Base-by-base conservation (phyloP, 2,888 invertebrate species). In the Notodonta dromedarius region DNA sequence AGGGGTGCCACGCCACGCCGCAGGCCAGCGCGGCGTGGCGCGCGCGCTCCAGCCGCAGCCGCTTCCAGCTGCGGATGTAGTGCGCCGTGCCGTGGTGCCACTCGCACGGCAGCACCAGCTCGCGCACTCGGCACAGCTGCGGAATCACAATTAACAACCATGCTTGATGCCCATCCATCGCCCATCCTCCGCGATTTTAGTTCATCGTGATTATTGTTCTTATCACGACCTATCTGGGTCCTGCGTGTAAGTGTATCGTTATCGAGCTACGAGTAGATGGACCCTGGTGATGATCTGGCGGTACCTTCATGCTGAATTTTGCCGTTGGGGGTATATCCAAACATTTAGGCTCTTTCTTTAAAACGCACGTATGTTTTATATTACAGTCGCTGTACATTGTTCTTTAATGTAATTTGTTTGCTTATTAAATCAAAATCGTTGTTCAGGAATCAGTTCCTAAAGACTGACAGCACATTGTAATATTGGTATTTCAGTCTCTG, bases 1-100 rank as follows among this genome's bases (percentile, higher is more conserved):
- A 90, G 2, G 92, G 91, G 67, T 92, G 91, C 69, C 84, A 82
- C 12, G 86, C 69, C 55, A 77, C n/a, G 5, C 13, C 69, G 66
- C 73, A 69, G 60, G 71, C 60, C 5, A 74, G 65, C 2, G 70
- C 50, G 9, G n/a, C 55, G 63, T 87, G 88, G 0, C 86, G 74
- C 32, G 69, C 77, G 44, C 80, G 78, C 71, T 90, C 89, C 16
- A 66, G 40, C 16, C 74, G 72, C 56, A 87, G 76, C 12, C 83
- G 78, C 74, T 77, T 75, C 57, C 75, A 71, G 67, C 86, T 86
- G 57, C 87, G 82, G 44, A 85, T 62, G 72, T 71, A 80, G 60
- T 66, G 73, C 48, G 62, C 61, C 9, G 82, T 63, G 58, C 85
- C 84, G 73, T 78, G 77, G 71, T 87, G 88, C 86, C 86, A 82